Conservation (phyloP, 2,113 vertebrate genomes). For the Anthoscopus minutus region DNA sequence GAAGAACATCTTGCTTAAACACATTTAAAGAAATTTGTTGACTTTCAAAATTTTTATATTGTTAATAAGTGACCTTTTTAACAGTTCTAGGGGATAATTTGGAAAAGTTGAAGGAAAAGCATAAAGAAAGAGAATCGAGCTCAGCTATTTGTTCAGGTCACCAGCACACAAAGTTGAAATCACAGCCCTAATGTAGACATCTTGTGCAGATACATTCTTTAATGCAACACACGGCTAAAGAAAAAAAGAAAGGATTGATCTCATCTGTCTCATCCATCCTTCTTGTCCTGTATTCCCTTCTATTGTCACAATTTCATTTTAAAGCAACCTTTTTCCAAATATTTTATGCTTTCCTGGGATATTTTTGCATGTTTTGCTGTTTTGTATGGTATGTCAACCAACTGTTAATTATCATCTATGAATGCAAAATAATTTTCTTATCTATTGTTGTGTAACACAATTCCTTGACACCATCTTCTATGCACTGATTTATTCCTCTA, state of each 20-base stretch:
- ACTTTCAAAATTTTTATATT: background rate
- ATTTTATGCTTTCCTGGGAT: background rate
- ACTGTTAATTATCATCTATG: background rate
- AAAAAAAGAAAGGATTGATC: background rate
- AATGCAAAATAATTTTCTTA: background rate
- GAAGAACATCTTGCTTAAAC: background rate
- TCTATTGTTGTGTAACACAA: background rate
- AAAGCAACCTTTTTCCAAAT: background rate
- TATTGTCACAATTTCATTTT: background rate
- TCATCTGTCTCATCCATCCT: background rate
- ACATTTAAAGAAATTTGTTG: background rate
- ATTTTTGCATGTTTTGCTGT: background rate
- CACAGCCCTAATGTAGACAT: background rate
- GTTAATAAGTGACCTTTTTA: background rate
- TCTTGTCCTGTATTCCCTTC: background rate
- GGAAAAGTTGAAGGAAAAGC: background rate
- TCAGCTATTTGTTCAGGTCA: background rate
- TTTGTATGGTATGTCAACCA: background rate
- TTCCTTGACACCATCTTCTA: background rate
- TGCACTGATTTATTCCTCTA: background rate
- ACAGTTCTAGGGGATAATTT: background rate
- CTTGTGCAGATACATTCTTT: background rate
- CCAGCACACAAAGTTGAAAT: background rate
- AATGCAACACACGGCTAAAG: background rate
- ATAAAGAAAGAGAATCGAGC: background rate